phyloP scores from a whole-genome alignment of 2,113 vertebrate genomes.

The Paracyprichromis sp. region DNA sequence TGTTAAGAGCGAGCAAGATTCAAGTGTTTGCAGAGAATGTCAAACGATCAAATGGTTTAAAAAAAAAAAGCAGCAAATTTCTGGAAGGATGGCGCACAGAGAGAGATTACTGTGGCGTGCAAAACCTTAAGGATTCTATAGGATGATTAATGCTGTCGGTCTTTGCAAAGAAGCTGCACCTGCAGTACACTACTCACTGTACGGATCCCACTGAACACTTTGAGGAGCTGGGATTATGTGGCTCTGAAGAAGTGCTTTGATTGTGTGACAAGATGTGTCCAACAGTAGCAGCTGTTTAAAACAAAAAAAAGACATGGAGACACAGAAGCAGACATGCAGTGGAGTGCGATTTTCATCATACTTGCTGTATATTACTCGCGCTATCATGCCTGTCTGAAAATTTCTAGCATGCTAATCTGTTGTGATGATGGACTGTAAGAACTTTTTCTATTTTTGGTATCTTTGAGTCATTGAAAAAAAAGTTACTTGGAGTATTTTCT shows the following conservation, averaged over 20 bases:
- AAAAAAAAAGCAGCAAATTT: not conserved
- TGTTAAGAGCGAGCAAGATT: not conserved
- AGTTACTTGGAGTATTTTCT: not conserved
- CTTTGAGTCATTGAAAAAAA: not conserved
- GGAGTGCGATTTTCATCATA: not conserved
- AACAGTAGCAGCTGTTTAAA: not conserved
- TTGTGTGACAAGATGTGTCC: not conserved
- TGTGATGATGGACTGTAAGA: constrained; percentile 5
- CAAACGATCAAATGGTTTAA: not conserved
- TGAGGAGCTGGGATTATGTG: not conserved
- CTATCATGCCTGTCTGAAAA: constrained; percentile 2
- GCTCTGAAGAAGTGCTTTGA: not conserved
- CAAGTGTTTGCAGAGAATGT: constrained; percentile 19
- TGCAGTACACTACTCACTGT: constrained; percentile 17
- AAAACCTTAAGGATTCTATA: not conserved
- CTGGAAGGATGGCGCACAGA: not conserved
- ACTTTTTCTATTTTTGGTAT: constrained; percentile 22
- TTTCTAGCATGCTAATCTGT: constrained; percentile 28
- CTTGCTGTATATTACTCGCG: constrained; percentile 28
- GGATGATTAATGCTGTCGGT: not conserved
- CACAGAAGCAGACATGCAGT: not conserved
- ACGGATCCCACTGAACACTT: not conserved
- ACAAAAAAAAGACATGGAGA: not conserved
- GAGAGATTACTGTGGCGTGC: not conserved
- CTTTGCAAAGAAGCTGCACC: not conserved